These are phyloP conservation scores for Aphaenogaster floridana DNA, from an alignment of 1,140 invertebrate species.

Conservation along the genomic window DNA sequence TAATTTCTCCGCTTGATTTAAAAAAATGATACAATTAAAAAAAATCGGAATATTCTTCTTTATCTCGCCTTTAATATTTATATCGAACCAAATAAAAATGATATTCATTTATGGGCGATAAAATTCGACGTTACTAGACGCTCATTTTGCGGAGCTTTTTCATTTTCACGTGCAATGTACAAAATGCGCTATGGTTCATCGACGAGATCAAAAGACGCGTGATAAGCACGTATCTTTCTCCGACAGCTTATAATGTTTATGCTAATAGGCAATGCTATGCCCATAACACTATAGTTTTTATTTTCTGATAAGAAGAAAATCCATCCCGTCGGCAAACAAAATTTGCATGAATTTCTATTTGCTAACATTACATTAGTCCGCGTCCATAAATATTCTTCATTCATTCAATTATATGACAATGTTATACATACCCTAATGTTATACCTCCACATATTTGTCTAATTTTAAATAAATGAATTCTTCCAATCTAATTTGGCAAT, in stretches of 20 bases:
- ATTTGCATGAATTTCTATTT: slow-evolving; percentile 38
- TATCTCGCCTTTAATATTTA: not conserved
- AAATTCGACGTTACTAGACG: slow-evolving; percentile 20
- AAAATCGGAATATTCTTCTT: not conserved
- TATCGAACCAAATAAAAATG: not conserved
- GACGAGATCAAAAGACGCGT: slow-evolving; percentile 18
- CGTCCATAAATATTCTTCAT: not conserved
- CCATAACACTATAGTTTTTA: slow-evolving; percentile 8
- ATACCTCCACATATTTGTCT: not conserved
- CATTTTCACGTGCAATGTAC: not conserved
- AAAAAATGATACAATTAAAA: not conserved
- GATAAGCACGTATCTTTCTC: slow-evolving; percentile 42
- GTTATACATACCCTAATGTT: not conserved
- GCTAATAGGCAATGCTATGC: slow-evolving; percentile 4
- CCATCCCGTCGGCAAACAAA: not conserved
- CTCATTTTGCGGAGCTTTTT: slow-evolving; percentile 11
- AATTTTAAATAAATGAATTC: not conserved
- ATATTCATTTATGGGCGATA: not conserved
- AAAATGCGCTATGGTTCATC: not conserved
- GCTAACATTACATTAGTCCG: not conserved
- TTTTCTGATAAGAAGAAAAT: slow-evolving; percentile 9
- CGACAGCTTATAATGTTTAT: slow-evolving; percentile 46
- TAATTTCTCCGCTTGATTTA: not conserved
- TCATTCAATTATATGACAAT: not conserved
- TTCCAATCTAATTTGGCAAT: not conserved